Base-by-base conservation (phyloP, 2,797 vertebrate genomes). In the Syndactyla subalaris region DNA sequence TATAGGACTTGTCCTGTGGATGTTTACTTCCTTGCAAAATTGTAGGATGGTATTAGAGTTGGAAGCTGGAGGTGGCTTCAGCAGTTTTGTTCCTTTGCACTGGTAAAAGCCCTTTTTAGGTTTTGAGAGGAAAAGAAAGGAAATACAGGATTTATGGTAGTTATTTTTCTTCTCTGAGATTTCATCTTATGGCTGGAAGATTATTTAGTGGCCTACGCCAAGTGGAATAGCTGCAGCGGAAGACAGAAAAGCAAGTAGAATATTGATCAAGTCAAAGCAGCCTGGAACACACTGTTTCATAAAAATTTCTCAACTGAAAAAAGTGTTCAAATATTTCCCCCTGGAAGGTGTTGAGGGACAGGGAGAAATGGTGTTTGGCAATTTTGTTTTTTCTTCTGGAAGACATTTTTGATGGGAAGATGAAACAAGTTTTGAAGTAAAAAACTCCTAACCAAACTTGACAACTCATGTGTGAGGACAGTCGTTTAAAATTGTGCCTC, bases 161-260 rank as follows among this genome's bases (percentile, higher is more conserved):
- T 49, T 30, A 68, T 89, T 88, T 30, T 84, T 89, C 32, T 90
- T 43, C 63, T 92, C 36, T 87, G 38, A 85, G n/a, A 70, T 58
- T 54, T 85, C 54, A 68, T 39, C 3, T 43, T 92, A 75, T 49
- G 54, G 32, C 23, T 88, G 59, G 27, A 61, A 88, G 39, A 82
- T 85, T 89, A 89, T 93, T 89, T 94, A 92, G 43, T 76, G 38
- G 39, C 38, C 88, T 93, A 76, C 85, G 46, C 38, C 59, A 85
- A 85, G 34, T 85, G 63, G 43, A 89, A 82, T 88, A 89, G 24
- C 88, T 92, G 72, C 68, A 89, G 55, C 63, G 70, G 79, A 85
- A 89, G 85, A 79, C 30, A 89, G 54, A 79, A 88, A 93, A 85
- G 8, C 34, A 92, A 57, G 78, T 22, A 52, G 82, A 91, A 49